Conservation (phyloP, 2,888 invertebrate species). For the Lepas anatifera region DNA sequence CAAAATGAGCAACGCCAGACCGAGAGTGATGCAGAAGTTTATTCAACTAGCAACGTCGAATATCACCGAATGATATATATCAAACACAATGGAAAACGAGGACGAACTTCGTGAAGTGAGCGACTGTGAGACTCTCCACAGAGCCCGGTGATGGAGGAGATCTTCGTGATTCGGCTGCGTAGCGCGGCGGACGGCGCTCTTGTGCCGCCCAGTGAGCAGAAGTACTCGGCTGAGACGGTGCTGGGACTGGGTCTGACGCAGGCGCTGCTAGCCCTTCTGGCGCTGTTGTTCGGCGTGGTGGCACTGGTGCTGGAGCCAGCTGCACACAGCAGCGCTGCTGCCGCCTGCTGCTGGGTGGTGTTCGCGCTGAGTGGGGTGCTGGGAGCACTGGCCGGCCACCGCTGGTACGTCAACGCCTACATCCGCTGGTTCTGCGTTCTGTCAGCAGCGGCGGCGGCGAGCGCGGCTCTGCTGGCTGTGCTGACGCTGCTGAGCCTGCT, state of each 20-base stretch:
- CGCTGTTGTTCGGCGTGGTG: conserved; percentile 44
- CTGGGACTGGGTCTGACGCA: conserved; percentile 51
- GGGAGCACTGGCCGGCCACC: conserved; percentile 48
- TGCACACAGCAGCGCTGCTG: conserved; percentile 27
- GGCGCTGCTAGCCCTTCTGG: conserved; percentile 45
- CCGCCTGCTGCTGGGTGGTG: not conserved
- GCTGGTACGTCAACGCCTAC: conserved; percentile 54
- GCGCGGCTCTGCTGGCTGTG: not conserved
- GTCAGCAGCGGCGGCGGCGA: conserved; percentile 42
- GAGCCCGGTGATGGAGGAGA: conserved; percentile 46
- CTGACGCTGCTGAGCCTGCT: not conserved
- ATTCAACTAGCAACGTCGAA: no score
- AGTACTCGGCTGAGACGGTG: conserved; percentile 54
- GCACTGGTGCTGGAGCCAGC: conserved; percentile 35
- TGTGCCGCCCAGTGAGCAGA: conserved; percentile 51
- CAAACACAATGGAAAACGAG: no score
- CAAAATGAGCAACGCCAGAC: no score
- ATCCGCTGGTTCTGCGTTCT: conserved; percentile 48
- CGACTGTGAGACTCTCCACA: no score
- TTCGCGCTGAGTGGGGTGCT: not conserved
- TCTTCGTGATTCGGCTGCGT: conserved; percentile 53
- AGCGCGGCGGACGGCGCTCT: conserved; percentile 46
- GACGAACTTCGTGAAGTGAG: no score
- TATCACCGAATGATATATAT: no score
- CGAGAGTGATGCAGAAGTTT: no score